phyloP scores from a whole-genome alignment of 2,113 vertebrate species.

The Cynopterus brachyotis region DNA sequence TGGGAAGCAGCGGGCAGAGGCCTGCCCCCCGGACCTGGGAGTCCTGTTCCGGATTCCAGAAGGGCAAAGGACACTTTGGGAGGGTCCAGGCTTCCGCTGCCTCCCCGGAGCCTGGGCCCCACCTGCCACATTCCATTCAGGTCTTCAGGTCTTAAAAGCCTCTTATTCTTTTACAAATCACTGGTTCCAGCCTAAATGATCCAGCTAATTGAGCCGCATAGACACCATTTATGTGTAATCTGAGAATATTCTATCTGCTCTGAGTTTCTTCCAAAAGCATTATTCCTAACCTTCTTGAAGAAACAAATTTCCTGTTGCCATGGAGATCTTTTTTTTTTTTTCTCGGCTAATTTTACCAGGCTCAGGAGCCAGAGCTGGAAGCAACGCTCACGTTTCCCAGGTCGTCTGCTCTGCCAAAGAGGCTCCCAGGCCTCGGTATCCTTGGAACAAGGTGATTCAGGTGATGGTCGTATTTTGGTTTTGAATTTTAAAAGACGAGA shows the following conservation, averaged over 20 bases:
- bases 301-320: conserved; percentile 73
- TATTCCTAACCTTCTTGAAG: conserved; percentile 74
- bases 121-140: conserved; percentile 50
- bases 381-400: not conserved
- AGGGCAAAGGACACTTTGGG: not conserved
- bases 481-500: conserved; percentile 23
- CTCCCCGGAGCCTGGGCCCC: not conserved
- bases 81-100: not conserved
- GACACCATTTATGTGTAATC: conserved; percentile 67
- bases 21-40: too few relatives aligned
- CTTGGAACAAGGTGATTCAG: not conserved
- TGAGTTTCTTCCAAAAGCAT: conserved; percentile 67
- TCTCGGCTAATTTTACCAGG: conserved; percentile 56
- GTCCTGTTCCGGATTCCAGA: not conserved
- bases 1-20: not conserved
- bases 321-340: conserved; percentile 50
- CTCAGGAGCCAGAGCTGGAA: conserved; percentile 22
- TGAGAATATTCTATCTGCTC: conserved; percentile 70
- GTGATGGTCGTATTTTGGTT: not conserved
- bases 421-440: not conserved
- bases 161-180: conserved; percentile 69
- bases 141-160: conserved; percentile 49
- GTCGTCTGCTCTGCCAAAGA: not conserved
- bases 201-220: conserved; percentile 71
- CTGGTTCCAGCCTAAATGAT: conserved; percentile 64